Evolutionary conservation across 2,113 vertebrate genomes (phyloP).

Genomic region (Actinemys pallida): DNA sequence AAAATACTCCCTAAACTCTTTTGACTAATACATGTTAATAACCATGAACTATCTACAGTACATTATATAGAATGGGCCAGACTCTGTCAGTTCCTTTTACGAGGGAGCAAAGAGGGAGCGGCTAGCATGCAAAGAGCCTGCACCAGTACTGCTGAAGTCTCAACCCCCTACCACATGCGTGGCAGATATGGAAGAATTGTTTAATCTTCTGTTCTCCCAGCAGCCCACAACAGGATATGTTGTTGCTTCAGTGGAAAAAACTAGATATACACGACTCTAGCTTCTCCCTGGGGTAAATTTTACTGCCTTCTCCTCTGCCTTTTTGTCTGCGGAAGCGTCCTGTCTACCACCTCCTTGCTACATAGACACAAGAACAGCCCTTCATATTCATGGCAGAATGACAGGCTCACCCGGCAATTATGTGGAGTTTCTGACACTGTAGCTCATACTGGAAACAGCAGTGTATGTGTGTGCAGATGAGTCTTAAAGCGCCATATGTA

Average conservation of each 20-base stretch:
- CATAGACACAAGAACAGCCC: background rate
- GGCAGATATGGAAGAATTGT: background rate
- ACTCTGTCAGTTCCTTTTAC: background rate
- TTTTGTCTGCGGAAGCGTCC: background rate
- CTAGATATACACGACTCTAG: background rate
- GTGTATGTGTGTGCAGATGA: conserved; percentile 3
- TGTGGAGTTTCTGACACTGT: conserved; percentile 16
- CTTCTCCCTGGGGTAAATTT: background rate
- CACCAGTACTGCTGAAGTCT: background rate
- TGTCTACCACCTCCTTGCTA: background rate
- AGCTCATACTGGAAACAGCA: conserved; percentile 30
- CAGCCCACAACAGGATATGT: background rate
- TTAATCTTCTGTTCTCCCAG: background rate
- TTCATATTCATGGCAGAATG: background rate
- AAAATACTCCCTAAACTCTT: background rate
- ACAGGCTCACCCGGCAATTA: background rate
- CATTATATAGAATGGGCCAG: background rate
- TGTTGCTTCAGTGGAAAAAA: background rate
- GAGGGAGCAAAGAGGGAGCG: background rate
- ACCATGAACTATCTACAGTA: background rate
- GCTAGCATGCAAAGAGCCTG: background rate
- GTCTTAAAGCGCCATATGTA: conserved; percentile 13
- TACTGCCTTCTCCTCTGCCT: background rate
- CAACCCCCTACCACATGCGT: background rate
- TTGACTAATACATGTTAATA: background rate